Conservation (phyloP, 2,113 vertebrate genomes). For the Syngnathus floridae region DNA sequence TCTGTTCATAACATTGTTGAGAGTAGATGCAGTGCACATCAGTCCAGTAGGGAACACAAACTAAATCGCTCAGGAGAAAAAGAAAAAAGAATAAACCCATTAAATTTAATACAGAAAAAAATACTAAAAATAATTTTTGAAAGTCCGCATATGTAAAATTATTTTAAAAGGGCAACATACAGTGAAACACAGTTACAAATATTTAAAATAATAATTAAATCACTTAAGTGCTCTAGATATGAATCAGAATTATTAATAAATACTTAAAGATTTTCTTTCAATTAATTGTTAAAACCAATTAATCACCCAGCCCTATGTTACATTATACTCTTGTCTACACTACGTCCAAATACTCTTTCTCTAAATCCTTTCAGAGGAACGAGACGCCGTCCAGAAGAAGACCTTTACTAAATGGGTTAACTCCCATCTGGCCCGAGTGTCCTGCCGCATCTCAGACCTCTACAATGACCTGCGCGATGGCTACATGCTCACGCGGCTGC, state of each 20-base stretch:
- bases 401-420: constrained; percentile 97
- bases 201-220: neutral
- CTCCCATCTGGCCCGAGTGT: constrained; percentile 81
- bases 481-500: constrained; percentile 84
- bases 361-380: constrained; percentile 72
- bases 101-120: too few species aligned
- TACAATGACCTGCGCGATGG: constrained; percentile 88
- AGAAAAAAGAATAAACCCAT: too few species aligned
- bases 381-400: constrained; percentile 94
- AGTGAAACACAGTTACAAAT: too few species aligned
- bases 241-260: neutral
- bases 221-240: neutral
- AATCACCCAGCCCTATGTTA: neutral
- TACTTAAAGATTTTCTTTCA: neutral
- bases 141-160: neutral
- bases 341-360: neutral
- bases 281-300: neutral
- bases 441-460: constrained; percentile 84
- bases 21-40: too few species aligned
- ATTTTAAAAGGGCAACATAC: too few species aligned
- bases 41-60: too few species aligned
- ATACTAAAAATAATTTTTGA: too few species aligned
- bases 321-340: neutral
- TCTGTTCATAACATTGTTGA: too few species aligned
- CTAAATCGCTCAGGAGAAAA: too few species aligned